Percentiles rank a stretch among this genome's conserved stretches.
phyloP scores from a whole-genome alignment of 2,888 invertebrate genomes.

The Hypsopygia costalis region DNA sequence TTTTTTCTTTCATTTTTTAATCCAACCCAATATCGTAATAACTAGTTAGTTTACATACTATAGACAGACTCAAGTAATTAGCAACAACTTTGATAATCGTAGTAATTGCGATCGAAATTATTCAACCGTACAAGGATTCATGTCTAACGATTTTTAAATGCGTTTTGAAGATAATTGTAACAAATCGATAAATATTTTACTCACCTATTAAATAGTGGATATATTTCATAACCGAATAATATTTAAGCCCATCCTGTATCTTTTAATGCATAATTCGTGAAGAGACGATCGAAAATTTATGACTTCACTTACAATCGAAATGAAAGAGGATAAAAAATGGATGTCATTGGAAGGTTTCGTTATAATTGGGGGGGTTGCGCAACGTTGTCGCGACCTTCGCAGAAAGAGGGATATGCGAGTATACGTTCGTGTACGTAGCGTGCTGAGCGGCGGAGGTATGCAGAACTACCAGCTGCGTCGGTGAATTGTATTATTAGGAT shows the following conservation, averaged over 20 bases:
- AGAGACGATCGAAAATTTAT: constrained; percentile 28
- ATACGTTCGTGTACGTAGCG: constrained; percentile 2
- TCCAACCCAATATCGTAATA: no score
- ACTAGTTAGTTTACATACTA: no score
- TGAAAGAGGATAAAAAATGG: constrained; percentile 29
- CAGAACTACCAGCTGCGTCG: constrained; percentile 7
- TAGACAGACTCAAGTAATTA: not conserved
- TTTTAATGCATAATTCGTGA: constrained; percentile 9
- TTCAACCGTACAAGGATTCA: not conserved
- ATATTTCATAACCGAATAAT: not conserved
- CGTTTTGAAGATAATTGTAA: no score
- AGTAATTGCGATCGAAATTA: not conserved
- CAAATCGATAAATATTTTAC: no score
- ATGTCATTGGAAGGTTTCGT: constrained; percentile 33
- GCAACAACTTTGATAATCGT: not conserved
- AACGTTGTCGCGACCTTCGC: constrained; percentile 44
- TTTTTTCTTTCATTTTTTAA: no score
- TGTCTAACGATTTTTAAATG: no score
- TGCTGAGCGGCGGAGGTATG: constrained; percentile 7
- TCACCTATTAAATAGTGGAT: no score
- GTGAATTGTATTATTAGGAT: constrained; percentile 1
- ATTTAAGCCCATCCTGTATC: constrained; percentile 1
- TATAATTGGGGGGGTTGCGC: constrained; percentile 35
- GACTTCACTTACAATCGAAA: constrained; percentile 19
- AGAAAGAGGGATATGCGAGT: constrained; percentile 26